Percentiles rank a stretch among this genome's conserved stretches.
Evolutionary conservation across 1,140 invertebrate genomes (phyloP).

Genomic region (Gerris buenoi): DNA sequence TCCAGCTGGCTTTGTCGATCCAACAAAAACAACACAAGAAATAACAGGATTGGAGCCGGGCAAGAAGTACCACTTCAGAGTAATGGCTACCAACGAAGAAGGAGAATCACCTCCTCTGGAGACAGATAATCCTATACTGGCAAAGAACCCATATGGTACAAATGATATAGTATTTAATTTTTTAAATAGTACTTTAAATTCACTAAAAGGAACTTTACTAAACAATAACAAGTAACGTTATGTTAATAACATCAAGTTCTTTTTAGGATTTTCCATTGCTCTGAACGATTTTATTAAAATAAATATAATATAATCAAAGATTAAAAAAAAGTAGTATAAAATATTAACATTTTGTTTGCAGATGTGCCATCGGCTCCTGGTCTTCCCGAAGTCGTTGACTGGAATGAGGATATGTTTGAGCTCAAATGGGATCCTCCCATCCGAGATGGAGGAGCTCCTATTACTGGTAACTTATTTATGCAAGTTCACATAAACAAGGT

Average conservation of each 20-base stretch:
- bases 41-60: slow-evolving; percentile 80
- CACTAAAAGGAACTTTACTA: no score
- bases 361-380: slow-evolving; percentile 76
- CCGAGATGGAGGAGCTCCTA: slow-evolving; percentile 88
- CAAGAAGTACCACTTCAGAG: slow-evolving; percentile 87
- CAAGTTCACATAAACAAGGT: no score
- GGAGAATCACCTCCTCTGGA: slow-evolving; percentile 87
- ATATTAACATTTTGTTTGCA: slow-evolving; percentile 27
- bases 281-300: no score
- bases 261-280: no score
- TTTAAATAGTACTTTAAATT: neutral
- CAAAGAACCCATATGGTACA: slow-evolving; percentile 89
- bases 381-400: slow-evolving; percentile 82
- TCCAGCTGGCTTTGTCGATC: slow-evolving; percentile 71
- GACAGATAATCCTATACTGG: slow-evolving; percentile 66
- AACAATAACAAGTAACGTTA: no score
- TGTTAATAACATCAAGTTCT: no score
- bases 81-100: slow-evolving; percentile 88
- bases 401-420: slow-evolving; percentile 81
- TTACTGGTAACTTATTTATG: slow-evolving; percentile 48
- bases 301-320: no score
- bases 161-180: neutral
- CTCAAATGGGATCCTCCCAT: slow-evolving; percentile 92
- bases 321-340: no score
- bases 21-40: slow-evolving; percentile 68